phyloP scores from a whole-genome alignment of 2,797 vertebrate species.

The Amniataba percoides region DNA sequence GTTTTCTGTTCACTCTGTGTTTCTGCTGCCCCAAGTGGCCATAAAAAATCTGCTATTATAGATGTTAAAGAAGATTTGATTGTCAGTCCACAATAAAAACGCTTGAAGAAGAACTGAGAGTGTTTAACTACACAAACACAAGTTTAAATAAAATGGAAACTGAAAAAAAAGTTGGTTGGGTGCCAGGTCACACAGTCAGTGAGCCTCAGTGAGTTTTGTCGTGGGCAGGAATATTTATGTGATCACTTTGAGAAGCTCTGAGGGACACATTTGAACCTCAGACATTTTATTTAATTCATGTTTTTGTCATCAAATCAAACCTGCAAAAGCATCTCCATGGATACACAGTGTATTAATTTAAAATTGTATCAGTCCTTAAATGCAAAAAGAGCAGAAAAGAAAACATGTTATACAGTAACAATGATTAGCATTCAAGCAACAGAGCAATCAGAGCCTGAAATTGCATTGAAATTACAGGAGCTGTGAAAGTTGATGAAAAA shows the following conservation, averaged over 20 bases:
- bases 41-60: not conserved
- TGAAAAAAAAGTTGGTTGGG: not conserved
- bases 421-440: constrained; percentile 82
- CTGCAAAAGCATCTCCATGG: not conserved
- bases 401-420: constrained; percentile 65
- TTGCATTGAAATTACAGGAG: constrained; percentile 83
- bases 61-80: not conserved
- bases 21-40: not conserved
- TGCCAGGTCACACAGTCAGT: not conserved
- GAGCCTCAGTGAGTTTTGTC: not conserved
- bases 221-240: constrained; percentile 15
- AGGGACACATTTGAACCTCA: not conserved
- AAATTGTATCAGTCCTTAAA: constrained; percentile 52
- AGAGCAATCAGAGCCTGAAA: constrained; percentile 84
- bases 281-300: not conserved
- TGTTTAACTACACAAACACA: not conserved
- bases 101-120: not conserved
- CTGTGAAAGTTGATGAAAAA: constrained; percentile 80
- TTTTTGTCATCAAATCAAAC: constrained; percentile 5
- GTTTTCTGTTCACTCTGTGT: not conserved
- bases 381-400: constrained; percentile 54
- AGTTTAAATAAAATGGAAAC: not conserved
- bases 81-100: not conserved
- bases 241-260: constrained; percentile 5
- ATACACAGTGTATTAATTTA: not conserved